Conservation (phyloP, 2,113 vertebrate species). For the Hemicordylus capensis region DNA sequence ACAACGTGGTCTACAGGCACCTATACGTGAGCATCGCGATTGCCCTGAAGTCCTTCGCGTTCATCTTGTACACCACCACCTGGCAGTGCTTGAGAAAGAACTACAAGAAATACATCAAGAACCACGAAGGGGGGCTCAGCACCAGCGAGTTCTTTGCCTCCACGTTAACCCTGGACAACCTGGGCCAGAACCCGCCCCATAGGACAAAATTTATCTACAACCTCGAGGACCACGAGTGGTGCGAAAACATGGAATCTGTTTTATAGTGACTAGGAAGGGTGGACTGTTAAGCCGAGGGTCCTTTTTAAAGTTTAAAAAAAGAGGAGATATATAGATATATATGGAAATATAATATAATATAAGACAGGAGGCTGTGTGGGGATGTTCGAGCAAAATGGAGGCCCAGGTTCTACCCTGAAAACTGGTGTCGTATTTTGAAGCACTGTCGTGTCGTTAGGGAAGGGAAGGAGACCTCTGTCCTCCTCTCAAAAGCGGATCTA, state of each 20-base stretch:
- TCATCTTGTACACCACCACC: slow-evolving; percentile 92
- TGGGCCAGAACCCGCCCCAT: slow-evolving; percentile 82
- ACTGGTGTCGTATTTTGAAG: neutral
- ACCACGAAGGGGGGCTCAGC: slow-evolving; percentile 87
- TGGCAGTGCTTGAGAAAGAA: slow-evolving; percentile 96
- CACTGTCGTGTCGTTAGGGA: neutral
- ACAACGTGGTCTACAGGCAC: slow-evolving; percentile 91
- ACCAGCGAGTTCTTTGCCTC: slow-evolving; percentile 94
- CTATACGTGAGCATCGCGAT: slow-evolving; percentile 97
- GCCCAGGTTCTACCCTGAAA: neutral
- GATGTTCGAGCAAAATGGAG: neutral
- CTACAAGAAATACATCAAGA: slow-evolving; percentile 96
- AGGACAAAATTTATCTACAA: slow-evolving; percentile 99
- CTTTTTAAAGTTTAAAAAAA: slow-evolving; percentile 71
- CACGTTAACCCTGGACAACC: slow-evolving; percentile 88
- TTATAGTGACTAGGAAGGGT: slow-evolving; percentile 84
- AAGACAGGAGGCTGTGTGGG: neutral
- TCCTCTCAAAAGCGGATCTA: slow-evolving; percentile 64
- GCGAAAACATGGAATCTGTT: slow-evolving; percentile 99
- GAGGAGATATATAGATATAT: slow-evolving; percentile 41
- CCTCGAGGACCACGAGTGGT: slow-evolving; percentile 96
- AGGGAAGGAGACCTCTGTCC: slow-evolving; percentile 47
- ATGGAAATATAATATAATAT: slow-evolving; percentile 31
- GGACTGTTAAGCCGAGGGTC: slow-evolving; percentile 67
- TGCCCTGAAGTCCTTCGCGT: slow-evolving; percentile 91